Base-by-base conservation (phyloP, 2,797 vertebrate genomes). In the Pitangus sulphuratus region DNA sequence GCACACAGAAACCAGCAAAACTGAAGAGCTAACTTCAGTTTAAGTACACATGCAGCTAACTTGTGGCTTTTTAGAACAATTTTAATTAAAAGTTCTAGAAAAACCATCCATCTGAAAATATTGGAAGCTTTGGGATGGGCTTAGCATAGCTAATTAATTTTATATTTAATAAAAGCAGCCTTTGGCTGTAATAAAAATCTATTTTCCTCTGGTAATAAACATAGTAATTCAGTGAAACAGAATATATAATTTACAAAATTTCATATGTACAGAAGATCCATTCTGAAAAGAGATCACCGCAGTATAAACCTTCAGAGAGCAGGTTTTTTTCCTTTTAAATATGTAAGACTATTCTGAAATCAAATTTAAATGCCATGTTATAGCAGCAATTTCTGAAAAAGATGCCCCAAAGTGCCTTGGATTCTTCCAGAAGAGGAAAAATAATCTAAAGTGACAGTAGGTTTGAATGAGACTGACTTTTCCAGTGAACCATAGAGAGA, bases 31-130 rank as follows among this genome's bases (percentile, higher is more conserved):
- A 98, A 97, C 97, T 98, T 97, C 95, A 97, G 95, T 97, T 97
- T 97, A 98, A 98, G 97, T 96, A 96, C 88, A 96, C 71, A 97
- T 72, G 83, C 95, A 96, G 84, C 96, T 96, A 98, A 98, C 97
- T 97, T 98, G 96, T 96, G 94, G 93, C 96, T 97, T 97, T 98
- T 98, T 84, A 97, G 92, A 98, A 97, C 93, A 96, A 97, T 97
- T 98, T 98, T 98, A 98, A 98, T 98, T 98, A 98, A 98, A 98
- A 97, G 78, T 97, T 97, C 97, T 97, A 98, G 96, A 98, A 97
- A 97, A 98, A 97, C 87, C 97, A 98, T 94, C 58, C 54, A 97
- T 91, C 97, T 97, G 98, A 98, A 98, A 98, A 98, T 97, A 98
- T 94, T 97, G 96, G 87, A 95, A 98, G 97, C 96, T 97, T 95